phyloP scores from a whole-genome alignment of 2,888 invertebrate species.

The Stictocephala bisonia region DNA sequence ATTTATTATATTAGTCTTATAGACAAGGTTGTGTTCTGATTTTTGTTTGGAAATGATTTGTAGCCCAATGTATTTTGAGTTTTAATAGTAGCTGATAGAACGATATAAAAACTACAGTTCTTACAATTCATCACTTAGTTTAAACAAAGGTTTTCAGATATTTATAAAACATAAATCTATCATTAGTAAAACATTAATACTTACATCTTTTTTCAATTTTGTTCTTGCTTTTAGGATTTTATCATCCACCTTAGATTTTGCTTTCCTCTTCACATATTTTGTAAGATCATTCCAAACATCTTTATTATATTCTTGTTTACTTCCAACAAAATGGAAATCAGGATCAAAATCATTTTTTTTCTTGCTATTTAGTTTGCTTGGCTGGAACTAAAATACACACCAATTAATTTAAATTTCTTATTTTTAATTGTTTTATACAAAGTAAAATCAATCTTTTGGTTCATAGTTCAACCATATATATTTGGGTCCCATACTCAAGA shows the following conservation, averaged over 20 bases:
- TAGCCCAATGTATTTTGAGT: too few species aligned
- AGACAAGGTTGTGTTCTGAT: too few species aligned
- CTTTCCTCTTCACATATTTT: conserved; percentile 83
- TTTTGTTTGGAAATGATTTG: too few species aligned
- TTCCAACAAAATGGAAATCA: conserved; percentile 84
- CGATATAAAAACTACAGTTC: too few species aligned
- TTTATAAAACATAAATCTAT: too few species aligned
- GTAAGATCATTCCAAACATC: conserved; percentile 84
- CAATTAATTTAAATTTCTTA: background rate
- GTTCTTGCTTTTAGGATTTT: conserved; percentile 76
- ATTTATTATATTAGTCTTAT: too few species aligned
- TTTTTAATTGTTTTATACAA: background rate
- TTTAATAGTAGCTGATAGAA: too few species aligned
- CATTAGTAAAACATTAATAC: conserved; percentile 53
- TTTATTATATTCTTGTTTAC: conserved; percentile 81
- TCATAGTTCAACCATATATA: too few species aligned
- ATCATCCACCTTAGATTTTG: conserved; percentile 84
- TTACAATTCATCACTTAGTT: too few species aligned
- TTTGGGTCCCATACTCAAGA: too few species aligned
- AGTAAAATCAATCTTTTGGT: background rate
- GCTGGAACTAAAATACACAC: conserved; percentile 77
- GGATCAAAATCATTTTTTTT: conserved; percentile 81
- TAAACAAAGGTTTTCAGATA: too few species aligned
- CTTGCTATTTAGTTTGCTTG: conserved; percentile 79
- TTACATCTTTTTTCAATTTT: conserved; percentile 67